Evolutionary conservation across 2,113 vertebrate species (phyloP), one percentile per base, ranked within the genome.

Genomic region (Pituophis catenifer): DNA sequence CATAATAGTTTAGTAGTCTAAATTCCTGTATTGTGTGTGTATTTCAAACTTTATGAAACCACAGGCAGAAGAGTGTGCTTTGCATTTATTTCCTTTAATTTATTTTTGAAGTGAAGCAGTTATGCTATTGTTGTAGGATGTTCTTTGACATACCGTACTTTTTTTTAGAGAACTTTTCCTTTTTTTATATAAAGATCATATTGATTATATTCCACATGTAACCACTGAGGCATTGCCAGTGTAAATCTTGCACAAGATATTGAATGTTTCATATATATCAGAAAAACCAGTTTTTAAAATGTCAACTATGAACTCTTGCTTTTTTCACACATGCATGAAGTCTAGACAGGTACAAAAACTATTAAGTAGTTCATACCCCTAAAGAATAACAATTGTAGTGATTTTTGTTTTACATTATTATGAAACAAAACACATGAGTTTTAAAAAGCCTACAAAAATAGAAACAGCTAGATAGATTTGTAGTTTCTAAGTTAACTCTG

Each of bases 291-390:
- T 26, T 58, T 91, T 75, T 58, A 86, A 94, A 94, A 70, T 94
- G 92, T 92, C 26, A 93, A 48, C 26, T 23, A 91, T 86, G 26
- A 44, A 58, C 21, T 48, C 86, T 57, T 90, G 0, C 53, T 95
- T 93, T 23, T 70, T 89, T 92, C 92, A 91, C 91, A 29, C 24
- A 89, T 96, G 91, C 96, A 91, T 91, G 91, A 96, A 94, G 85
- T 87, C n/a, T 8, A 94, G 95, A 91, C 88, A 94, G 24, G 21
- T 95, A 48, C 1, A 86, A 58, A 23, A 93, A 58, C 53, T 95
- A 94, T 44, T 85, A 54, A 12, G 89, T 90, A 93, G 91, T 70
- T 70, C 29, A 92, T 62, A 54, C 94, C 53, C 57, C 23, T 90
- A 93, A 93, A 93, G 70, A 91, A 75, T 57, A 75, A 95, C 26